Percentiles rank a stretch among this genome's conserved stretches.
Evolutionary conservation across 30 jellyfish, hydroid and myxozoan species (phyloP).

Genomic region (Haliclystus octoradiatus): DNA sequence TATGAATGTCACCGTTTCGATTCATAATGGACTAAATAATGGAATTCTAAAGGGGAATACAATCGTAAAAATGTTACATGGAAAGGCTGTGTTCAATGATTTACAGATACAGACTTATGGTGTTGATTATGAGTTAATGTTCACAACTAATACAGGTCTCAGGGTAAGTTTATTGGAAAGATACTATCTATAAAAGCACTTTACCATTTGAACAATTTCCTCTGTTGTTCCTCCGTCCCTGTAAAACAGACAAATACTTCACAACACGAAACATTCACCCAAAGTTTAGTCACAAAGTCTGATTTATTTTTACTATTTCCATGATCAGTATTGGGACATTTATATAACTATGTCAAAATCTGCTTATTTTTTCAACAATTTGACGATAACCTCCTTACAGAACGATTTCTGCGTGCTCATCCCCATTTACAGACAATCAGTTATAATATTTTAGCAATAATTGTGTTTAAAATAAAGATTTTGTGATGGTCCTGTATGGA

Average conservation of each 20-base stretch:
- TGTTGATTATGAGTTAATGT: slow-evolving; percentile 44
- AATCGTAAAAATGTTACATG: slow-evolving; percentile 8
- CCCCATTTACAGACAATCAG: too few relatives aligned
- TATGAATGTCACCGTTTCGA: slow-evolving; percentile 26
- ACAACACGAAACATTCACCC: background rate
- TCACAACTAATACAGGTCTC: slow-evolving; percentile 47
- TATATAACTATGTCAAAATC: too few relatives aligned
- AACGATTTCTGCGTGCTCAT: too few relatives aligned
- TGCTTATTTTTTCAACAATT: too few relatives aligned
- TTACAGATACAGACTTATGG: slow-evolving; percentile 46
- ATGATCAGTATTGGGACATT: too few relatives aligned
- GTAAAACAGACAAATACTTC: background rate
- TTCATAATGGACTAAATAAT: slow-evolving; percentile 25
- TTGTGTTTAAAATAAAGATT: too few relatives aligned
- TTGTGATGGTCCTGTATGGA: too few relatives aligned
- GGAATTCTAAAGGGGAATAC: slow-evolving; percentile 25
- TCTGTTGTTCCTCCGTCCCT: background rate
- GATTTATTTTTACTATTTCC: background rate
- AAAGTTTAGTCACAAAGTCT: background rate
- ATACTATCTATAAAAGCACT: background rate
- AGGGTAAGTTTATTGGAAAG: slow-evolving; percentile 11
- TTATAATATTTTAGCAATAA: too few relatives aligned
- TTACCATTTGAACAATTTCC: background rate
- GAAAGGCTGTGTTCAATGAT: slow-evolving; percentile 44
- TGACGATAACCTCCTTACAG: too few relatives aligned